Percentiles rank a stretch among this genome's conserved stretches.
These are phyloP conservation scores for Myoxocephalus aenaeus DNA, from an alignment of 2,797 vertebrate species.

Conservation along the genomic window DNA sequence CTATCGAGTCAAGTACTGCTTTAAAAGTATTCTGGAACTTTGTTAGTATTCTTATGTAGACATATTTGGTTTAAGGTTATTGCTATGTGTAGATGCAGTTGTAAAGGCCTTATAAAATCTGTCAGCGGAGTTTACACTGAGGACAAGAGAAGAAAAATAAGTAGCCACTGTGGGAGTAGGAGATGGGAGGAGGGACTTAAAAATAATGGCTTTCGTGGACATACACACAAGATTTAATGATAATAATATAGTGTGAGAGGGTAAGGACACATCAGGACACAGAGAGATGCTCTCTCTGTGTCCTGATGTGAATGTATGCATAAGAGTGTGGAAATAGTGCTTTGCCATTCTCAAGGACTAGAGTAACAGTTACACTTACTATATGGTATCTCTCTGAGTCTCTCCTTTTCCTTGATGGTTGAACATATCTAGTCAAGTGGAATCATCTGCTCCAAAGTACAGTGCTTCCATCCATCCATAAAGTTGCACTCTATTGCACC, in stretches of 20 bases:
- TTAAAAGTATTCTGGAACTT: background rate
- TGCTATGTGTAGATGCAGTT: background rate
- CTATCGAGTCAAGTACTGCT: background rate
- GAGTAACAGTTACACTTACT: background rate
- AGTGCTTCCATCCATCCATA: background rate
- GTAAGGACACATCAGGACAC: too few species aligned
- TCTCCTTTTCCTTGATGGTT: conserved; percentile 19
- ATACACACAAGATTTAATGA: background rate
- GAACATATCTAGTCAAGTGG: conserved; percentile 1
- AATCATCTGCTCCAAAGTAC: conserved; percentile 4
- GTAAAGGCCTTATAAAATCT: background rate
- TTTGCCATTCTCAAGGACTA: background rate
- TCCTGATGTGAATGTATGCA: conserved; percentile 8
- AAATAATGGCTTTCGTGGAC: background rate
- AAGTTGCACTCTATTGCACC: conserved; percentile 4
- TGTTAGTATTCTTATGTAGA: background rate
- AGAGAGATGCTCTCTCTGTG: background rate
- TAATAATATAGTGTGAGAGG: background rate
- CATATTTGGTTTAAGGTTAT: background rate
- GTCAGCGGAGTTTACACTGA: background rate
- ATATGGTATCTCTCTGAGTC: background rate
- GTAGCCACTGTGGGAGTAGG: background rate
- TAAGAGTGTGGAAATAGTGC: background rate
- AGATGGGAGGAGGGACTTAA: background rate
- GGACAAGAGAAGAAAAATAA: background rate